These are phyloP conservation scores for Gnatocerus cornutus DNA, from an alignment of 2,888 invertebrate genomes.

Conservation along the genomic window DNA sequence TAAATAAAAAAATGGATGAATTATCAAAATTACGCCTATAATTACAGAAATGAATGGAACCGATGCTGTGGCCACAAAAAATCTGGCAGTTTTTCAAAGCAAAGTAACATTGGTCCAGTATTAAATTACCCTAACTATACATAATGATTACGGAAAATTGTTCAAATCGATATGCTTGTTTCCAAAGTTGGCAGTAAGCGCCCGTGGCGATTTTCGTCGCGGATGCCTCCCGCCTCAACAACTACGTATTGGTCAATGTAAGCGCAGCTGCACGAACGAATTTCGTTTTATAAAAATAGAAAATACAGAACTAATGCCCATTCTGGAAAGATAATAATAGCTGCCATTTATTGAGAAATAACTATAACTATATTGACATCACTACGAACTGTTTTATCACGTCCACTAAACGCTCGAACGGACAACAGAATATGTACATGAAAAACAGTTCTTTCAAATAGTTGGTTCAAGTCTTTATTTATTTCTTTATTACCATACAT, in stretches of 20 bases:
- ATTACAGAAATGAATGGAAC: slow-evolving; percentile 34
- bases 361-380: slow-evolving; percentile 52
- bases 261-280: slow-evolving; percentile 34
- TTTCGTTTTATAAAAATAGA: slow-evolving; percentile 26
- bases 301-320: slow-evolving; percentile 34
- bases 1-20: slow-evolving; percentile 35
- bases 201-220: neutral
- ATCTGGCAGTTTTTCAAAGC: slow-evolving; percentile 44
- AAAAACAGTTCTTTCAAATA: slow-evolving; percentile 35
- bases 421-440: slow-evolving; percentile 37
- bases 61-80: slow-evolving; percentile 38
- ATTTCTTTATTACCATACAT: slow-evolving; percentile 59
- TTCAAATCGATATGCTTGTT: slow-evolving; percentile 42
- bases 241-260: slow-evolving; percentile 40
- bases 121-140: slow-evolving; percentile 50
- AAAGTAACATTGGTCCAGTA: slow-evolving; percentile 57
- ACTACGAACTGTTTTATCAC: slow-evolving; percentile 48
- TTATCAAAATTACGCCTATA: slow-evolving; percentile 29
- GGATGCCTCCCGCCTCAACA: slow-evolving; percentile 15
- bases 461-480: slow-evolving; percentile 47
- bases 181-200: slow-evolving; percentile 21
- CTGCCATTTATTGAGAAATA: slow-evolving; percentile 38
- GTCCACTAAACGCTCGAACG: slow-evolving; percentile 21
- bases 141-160: slow-evolving; percentile 32
- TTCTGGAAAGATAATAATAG: slow-evolving; percentile 37